A percentile compares a stretch with the other conserved stretches of the same genome.
These are phyloP conservation scores for Lamellibrachia luymesi DNA, from an alignment of 1,140 invertebrate genomes.

Conservation along the genomic window DNA sequence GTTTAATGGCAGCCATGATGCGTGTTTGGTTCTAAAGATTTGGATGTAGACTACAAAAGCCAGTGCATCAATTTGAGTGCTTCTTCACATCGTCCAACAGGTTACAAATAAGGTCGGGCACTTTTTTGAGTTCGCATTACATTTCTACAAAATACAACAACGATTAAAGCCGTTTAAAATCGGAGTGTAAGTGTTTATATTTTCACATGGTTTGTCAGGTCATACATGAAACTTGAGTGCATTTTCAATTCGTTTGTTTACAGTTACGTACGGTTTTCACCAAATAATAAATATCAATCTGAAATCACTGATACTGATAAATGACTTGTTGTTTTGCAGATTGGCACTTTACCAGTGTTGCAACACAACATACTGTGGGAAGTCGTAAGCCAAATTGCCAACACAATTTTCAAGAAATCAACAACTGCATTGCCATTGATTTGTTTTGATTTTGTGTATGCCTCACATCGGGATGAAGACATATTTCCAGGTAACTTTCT, in stretches of 20 bases:
- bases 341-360: neutral
- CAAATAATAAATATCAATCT: neutral
- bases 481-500: neutral
- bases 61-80: neutral
- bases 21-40: neutral
- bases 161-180: neutral
- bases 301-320: neutral
- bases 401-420: neutral
- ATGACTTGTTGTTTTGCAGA: neutral
- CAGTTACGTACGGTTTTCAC: neutral
- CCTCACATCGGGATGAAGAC: neutral
- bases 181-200: neutral
- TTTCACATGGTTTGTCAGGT: slow-evolving; percentile 4
- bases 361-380: neutral
- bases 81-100: neutral
- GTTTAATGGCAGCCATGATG: slow-evolving; percentile 4
- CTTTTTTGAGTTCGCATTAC: neutral
- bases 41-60: neutral
- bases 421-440: neutral
- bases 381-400: neutral
- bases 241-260: neutral
- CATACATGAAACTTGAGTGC: neutral
- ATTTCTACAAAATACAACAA: neutral
- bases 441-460: neutral
- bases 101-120: neutral